phyloP scores from a whole-genome alignment of 2,797 vertebrate genomes.

The Ceyx erithaca region DNA sequence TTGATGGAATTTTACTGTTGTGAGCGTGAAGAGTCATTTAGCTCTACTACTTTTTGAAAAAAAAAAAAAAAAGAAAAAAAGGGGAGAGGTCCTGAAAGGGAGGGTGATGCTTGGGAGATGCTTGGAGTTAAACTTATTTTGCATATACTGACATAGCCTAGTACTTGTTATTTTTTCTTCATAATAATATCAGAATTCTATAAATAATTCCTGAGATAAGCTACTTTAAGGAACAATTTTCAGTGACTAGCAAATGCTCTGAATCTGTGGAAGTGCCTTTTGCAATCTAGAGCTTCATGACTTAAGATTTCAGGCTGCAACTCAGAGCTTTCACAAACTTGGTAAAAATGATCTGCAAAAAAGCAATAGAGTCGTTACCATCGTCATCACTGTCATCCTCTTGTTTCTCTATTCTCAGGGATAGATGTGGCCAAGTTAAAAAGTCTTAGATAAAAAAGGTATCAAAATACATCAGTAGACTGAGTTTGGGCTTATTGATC shows the following conservation, averaged over 20 bases:
- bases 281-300: not conserved
- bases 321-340: not conserved
- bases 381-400: not conserved
- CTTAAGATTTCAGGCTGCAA: not conserved
- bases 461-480: not conserved
- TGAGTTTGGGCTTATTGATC: not conserved
- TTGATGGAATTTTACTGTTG: not conserved
- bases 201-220: not conserved
- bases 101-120: not conserved
- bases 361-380: not conserved
- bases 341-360: not conserved
- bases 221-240: not conserved
- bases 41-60: not conserved
- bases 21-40: not conserved
- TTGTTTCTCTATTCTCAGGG: not conserved
- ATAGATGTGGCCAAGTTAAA: not conserved
- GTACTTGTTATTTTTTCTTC: not conserved
- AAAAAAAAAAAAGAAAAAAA: not conserved
- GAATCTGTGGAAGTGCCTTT: not conserved
- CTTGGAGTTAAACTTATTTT: not conserved
- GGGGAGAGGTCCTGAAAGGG: not conserved
- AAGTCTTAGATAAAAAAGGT: not conserved
- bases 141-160: not conserved
- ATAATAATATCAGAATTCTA: conserved; percentile 5
- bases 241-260: not conserved